Base-by-base conservation (phyloP, 2,113 vertebrate genomes). In the Colaptes auratus region DNA sequence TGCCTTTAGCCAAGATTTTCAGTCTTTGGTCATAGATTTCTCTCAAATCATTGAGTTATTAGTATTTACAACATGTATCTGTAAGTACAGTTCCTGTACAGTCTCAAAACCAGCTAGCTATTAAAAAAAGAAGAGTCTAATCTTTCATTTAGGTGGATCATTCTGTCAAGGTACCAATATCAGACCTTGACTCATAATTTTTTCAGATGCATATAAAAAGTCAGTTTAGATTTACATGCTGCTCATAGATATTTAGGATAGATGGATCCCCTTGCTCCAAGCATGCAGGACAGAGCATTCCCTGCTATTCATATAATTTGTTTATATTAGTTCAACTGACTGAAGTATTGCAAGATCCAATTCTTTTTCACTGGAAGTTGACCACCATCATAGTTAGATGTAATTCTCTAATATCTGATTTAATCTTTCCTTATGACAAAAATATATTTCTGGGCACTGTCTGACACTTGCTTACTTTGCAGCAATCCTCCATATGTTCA, bases 301-400 rank as follows among this genome's bases (percentile, higher is more conserved):
- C 15, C 4, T 55, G 60, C 18, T 1, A 2, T 46, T 48, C 30
- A 9, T 11, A 23, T 6, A 9, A n/a, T 78, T 35, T 23, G 5
- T 8, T 46, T 21, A 15, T n/a, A 0, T 7, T 46, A 36, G 1
- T 74, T 82, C 28, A 14, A 15, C 16, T 70, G 33, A 10, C 27
- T 35, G 46, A 75, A 59, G 5, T 4, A 20, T 20, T 21, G 10
- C 12, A 30, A 31, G 0, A 3, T 90, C 52, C 5, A 3, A 12
- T n/a, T 72, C 20, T 36, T 1, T 25, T 30, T 24, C 35, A 3
- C 14, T 31, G 3, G 25, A 66, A 18, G 8, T 0, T n/a, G 35
- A 15, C 20, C 35, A 16, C 6, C 15, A 31, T 6, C 44, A 20
- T 2, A 7, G 12, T 30, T n/a, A 23, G 14, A 58, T 63, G 33